Percentiles rank a stretch among this genome's conserved stretches.
Evolutionary conservation across 2,113 vertebrate genomes (phyloP).

Genomic region (Cebidichthys violaceus): DNA sequence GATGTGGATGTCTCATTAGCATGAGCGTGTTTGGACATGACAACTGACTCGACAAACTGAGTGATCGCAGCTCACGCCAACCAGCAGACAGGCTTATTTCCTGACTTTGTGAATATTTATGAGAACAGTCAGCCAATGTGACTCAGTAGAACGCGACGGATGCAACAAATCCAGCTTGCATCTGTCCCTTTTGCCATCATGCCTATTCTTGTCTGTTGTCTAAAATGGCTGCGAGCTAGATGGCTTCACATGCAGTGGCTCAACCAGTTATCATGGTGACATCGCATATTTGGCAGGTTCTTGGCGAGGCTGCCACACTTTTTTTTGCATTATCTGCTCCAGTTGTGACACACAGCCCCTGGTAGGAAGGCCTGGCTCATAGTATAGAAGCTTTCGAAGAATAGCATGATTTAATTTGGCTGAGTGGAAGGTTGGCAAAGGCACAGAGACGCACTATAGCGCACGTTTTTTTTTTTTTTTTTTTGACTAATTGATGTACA

Average conservation of each 20-base stretch:
- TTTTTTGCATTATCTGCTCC: slow-evolving; percentile 34
- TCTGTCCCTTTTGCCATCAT: slow-evolving; percentile 30
- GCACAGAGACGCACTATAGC: neutral
- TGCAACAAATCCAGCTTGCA: slow-evolving; percentile 33
- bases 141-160: slow-evolving; percentile 48
- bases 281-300: slow-evolving; percentile 45
- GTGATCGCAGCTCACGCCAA: slow-evolving; percentile 32
- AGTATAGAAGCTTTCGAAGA: slow-evolving; percentile 40
- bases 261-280: slow-evolving; percentile 33
- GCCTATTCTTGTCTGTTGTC: slow-evolving; percentile 29
- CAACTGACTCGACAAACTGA: slow-evolving; percentile 37
- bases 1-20: neutral
- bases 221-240: slow-evolving; percentile 53
- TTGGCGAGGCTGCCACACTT: slow-evolving; percentile 25
- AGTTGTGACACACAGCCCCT: slow-evolving; percentile 21
- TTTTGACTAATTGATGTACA: slow-evolving; percentile 6
- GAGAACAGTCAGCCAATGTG: slow-evolving; percentile 41
- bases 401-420: slow-evolving; percentile 28
- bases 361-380: slow-evolving; percentile 2
- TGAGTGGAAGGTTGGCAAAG: slow-evolving; percentile 36
- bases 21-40: slow-evolving; percentile 29
- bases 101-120: slow-evolving; percentile 50
- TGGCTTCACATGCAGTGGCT: slow-evolving; percentile 28
- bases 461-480: slow-evolving; percentile 25
- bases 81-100: slow-evolving; percentile 4